Conservation (phyloP, 2,797 vertebrate species). For the Sarcophilus harrisii region DNA sequence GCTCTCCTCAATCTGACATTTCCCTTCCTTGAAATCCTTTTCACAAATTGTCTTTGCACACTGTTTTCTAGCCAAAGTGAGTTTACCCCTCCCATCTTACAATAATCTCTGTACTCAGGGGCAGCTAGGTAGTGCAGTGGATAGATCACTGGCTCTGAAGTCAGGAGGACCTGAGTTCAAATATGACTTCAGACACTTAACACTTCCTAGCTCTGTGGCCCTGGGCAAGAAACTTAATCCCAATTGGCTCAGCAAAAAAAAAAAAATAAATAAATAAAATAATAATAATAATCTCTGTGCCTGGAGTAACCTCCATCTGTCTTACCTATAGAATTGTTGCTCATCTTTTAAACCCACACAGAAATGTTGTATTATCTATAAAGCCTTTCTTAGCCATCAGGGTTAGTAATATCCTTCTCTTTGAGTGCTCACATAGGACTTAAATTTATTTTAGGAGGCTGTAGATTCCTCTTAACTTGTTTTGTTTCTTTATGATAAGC, state of each 20-base stretch:
- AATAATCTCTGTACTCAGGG: not conserved
- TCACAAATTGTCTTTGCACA: not conserved
- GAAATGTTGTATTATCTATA: not conserved
- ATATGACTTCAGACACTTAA: too few species aligned
- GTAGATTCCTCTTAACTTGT: not conserved
- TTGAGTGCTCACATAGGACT: not conserved
- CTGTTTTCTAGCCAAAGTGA: not conserved
- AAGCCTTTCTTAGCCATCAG: not conserved
- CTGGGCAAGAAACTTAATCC: too few species aligned
- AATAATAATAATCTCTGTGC: too few species aligned
- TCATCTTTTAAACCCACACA: not conserved
- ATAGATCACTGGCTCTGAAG: too few species aligned
- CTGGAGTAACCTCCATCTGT: not conserved
- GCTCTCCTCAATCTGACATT: not conserved
- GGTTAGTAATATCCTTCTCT: not conserved
- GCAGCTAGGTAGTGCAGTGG: too few species aligned
- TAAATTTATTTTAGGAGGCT: not conserved
- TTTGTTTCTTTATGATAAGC: not conserved
- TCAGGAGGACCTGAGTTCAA: too few species aligned
- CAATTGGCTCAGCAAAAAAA: too few species aligned
- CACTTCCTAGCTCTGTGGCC: too few species aligned
- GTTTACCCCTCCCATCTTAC: not conserved
- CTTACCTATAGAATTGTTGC: not conserved
- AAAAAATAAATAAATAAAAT: too few species aligned
- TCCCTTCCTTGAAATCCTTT: not conserved